A percentile compares a stretch with the other conserved stretches of the same genome.
These are phyloP conservation scores for Mizuhopecten yessoensis DNA, from an alignment of 1,140 invertebrate species.

Conservation along the genomic window DNA sequence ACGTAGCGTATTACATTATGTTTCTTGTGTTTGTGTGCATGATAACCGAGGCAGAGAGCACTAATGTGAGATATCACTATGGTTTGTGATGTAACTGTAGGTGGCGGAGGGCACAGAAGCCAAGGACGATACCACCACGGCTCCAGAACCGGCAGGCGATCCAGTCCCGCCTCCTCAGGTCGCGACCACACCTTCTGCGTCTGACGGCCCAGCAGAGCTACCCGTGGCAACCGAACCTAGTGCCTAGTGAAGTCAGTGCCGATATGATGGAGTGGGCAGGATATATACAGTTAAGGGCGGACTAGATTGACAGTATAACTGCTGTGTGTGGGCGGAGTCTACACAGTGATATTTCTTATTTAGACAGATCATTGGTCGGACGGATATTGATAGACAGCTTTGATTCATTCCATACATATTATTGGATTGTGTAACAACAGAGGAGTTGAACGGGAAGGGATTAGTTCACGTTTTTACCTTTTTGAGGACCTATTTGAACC, in stretches of 20 bases:
- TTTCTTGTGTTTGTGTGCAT: too few species aligned
- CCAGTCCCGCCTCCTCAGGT: not conserved
- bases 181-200: constrained; percentile 12
- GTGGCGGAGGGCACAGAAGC: not conserved
- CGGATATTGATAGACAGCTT: not conserved
- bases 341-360: not conserved
- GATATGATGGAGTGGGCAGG: not conserved
- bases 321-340: not conserved
- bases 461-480: not conserved
- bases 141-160: not conserved
- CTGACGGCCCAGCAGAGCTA: not conserved
- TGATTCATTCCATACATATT: constrained; percentile 24
- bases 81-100: not conserved
- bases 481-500: constrained; percentile 19
- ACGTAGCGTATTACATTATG: too few species aligned
- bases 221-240: constrained; percentile 29
- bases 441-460: not conserved
- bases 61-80: too few species aligned
- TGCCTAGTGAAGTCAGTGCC: not conserved
- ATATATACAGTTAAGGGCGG: not conserved
- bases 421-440: not conserved
- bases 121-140: not conserved
- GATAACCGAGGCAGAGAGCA: too few species aligned
- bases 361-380: not conserved
- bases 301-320: not conserved